These are phyloP conservation scores for Pyrocephalus nanus DNA, from an alignment of 2,797 vertebrate species.

Conservation along the genomic window DNA sequence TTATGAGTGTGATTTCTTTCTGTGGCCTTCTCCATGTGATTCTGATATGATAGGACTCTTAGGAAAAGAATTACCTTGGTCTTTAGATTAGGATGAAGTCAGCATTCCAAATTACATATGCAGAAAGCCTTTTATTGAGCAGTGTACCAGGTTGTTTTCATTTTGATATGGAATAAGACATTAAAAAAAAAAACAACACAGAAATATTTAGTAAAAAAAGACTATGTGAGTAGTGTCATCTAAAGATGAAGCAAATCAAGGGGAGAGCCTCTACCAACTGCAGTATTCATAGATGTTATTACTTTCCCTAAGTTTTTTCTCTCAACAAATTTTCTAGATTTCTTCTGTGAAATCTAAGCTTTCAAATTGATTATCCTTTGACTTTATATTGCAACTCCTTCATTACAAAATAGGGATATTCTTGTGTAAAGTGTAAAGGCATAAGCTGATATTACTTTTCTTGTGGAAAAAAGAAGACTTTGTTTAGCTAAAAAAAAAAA, in stretches of 20 bases:
- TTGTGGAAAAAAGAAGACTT: background rate
- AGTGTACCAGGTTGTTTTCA: background rate
- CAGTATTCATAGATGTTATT: background rate
- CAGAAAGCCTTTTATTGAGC: background rate
- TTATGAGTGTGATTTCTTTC: background rate
- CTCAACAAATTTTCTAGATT: background rate
- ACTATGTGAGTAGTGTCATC: accelerated
- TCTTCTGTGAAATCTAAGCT: background rate
- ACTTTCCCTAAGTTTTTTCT: background rate
- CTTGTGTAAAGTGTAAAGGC: background rate
- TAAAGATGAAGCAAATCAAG: background rate
- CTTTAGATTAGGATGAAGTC: background rate
- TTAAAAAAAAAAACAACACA: background rate
- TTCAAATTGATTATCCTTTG: background rate
- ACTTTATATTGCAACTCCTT: background rate
- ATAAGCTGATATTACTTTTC: background rate
- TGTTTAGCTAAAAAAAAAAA: background rate
- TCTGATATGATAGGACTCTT: background rate
- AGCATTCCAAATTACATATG: background rate
- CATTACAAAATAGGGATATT: background rate
- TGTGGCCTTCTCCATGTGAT: background rate
- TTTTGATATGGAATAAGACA: background rate
- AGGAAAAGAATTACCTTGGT: background rate
- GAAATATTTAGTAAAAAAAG: background rate
- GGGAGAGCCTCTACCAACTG: background rate